Evolutionary conservation across 2,113 vertebrate genomes (phyloP), one percentile per base, ranked within the genome.

Genomic region (Balaenoptera acutorostrata): DNA sequence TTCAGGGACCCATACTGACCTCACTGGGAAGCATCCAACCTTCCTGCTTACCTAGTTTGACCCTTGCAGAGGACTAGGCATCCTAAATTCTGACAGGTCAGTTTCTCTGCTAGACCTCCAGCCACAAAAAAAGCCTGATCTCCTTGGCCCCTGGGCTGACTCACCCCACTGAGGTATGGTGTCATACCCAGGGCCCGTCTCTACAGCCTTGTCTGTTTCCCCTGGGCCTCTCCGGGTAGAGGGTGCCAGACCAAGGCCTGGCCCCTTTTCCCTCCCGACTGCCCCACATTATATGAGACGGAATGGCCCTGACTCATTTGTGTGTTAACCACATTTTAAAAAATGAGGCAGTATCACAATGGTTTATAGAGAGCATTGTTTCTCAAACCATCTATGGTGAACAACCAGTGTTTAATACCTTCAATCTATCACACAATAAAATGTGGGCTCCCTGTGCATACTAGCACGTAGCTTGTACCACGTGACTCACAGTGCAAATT

Each of bases 151-250:
- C 9, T 2, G 2, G 36, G 25, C 29, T 85, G 75, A 81, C n/a
- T 59, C 27, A 20, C 27, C 23, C 5, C 41, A n/a, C 2, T 0
- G 8, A 20, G 13, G 8, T 10, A 18, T 2, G 25, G 17, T 36
- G 12, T 84, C 57, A 71, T 2, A 59, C 8, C 11, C 6, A 39
- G 36, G 36, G 17, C 59, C 21, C 14, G 1, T 57, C 41, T 89
- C 25, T 57, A 20, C 23, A 72, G n/a, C 25, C 8, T 41, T 33
- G 61, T 33, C 8, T 72, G 21, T 49, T 77, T 49, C 29, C 39
- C 33, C 49, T 15, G 27, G 17, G 23, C 2, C 57, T 39, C 36
- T 49, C n/a, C 8, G 5, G n/a, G 14, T 46, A 92, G 8, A 64
- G 25, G 20, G 21, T 61, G 12, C 49, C 75, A 66, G 39, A 15